These are phyloP conservation scores for Drosophila ananassae DNA, from an alignment of 1,140 invertebrate genomes.

Conservation along the genomic window DNA sequence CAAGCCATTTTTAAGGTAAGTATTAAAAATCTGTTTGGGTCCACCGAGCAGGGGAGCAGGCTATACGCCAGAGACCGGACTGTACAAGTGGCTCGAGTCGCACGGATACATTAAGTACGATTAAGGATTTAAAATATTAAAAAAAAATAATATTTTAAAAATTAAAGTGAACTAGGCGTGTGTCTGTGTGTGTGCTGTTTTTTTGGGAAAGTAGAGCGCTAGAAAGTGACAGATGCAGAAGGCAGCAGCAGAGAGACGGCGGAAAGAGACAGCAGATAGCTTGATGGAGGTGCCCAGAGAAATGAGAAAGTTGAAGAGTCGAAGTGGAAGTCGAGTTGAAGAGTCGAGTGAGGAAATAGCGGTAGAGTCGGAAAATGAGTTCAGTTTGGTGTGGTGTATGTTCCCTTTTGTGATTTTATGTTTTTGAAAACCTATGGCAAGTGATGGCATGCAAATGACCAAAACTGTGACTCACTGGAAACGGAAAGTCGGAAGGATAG, in stretches of 20 bases:
- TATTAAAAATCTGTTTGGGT: conserved; percentile 75
- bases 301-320: conserved; percentile 78
- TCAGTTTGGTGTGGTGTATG: conserved; percentile 60
- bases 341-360: conserved; percentile 47
- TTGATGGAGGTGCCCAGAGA: conserved; percentile 53
- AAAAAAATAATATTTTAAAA: conserved; percentile 54
- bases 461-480: conserved; percentile 72
- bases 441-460: conserved; percentile 80
- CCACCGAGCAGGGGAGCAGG: conserved; percentile 32
- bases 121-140: conserved; percentile 48
- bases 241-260: conserved; percentile 39
- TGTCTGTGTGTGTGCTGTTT: conserved; percentile 40
- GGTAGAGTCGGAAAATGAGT: conserved; percentile 60
- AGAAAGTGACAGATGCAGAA: conserved; percentile 72
- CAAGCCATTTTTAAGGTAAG: conserved; percentile 67
- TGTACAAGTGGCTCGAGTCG: conserved; percentile 58
- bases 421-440: conserved; percentile 80
- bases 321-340: conserved; percentile 59
- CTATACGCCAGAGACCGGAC: conserved; percentile 19
- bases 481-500: conserved; percentile 20
- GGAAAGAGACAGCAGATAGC: conserved; percentile 43
- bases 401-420: conserved; percentile 13
- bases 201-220: conserved; percentile 66
- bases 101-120: conserved; percentile 41
- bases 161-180: conserved; percentile 72